These are phyloP conservation scores for Anadara kagoshimensis DNA, from an alignment of 1,140 invertebrate genomes.

Conservation along the genomic window DNA sequence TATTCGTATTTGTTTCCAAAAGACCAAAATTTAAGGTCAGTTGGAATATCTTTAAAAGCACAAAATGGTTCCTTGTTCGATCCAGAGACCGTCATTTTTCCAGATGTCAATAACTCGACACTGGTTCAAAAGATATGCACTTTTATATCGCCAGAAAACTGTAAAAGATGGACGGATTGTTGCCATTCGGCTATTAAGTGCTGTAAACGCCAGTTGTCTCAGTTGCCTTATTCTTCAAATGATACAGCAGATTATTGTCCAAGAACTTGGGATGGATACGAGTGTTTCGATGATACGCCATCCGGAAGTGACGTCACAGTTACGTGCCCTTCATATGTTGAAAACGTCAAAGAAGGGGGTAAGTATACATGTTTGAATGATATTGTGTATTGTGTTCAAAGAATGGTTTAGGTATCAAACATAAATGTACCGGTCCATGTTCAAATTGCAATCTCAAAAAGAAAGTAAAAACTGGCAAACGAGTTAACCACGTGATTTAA, in stretches of 20 bases:
- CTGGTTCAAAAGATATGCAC: not conserved
- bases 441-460: no score
- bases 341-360: constrained; percentile 36
- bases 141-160: constrained; percentile 6
- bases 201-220: constrained; percentile 13
- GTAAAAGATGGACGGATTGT: constrained; percentile 24
- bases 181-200: constrained; percentile 24
- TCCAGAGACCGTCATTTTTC: not conserved
- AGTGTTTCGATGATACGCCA: constrained; percentile 88
- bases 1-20: constrained; percentile 24
- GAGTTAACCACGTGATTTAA: no score
- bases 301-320: constrained; percentile 82
- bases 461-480: no score
- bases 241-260: constrained; percentile 25
- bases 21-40: not conserved
- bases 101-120: constrained; percentile 8
- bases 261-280: constrained; percentile 43
- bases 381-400: no score
- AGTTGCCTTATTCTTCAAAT: not conserved
- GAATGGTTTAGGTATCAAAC: no score
- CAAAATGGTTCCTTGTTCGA: not conserved
- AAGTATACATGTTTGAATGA: constrained; percentile 14
- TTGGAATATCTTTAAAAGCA: not conserved
- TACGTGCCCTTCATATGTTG: constrained; percentile 83
- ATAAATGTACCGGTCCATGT: no score